These are phyloP conservation scores for Grapholita molesta DNA, from an alignment of 1,140 invertebrate genomes.

Conservation along the genomic window DNA sequence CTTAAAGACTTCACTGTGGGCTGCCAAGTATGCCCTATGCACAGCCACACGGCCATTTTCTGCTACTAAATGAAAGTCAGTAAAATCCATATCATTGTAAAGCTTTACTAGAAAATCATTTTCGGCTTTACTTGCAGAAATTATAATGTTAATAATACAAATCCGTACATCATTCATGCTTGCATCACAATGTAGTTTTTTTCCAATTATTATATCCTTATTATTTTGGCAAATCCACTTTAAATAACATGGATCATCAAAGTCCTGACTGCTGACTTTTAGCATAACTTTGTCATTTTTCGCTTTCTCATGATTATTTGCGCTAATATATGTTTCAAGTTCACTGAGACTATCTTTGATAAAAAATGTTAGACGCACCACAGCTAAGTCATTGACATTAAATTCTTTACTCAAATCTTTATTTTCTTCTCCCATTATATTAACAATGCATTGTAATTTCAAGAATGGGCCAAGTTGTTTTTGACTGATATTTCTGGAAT, in stretches of 20 bases:
- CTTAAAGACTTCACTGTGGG: constrained; percentile 33
- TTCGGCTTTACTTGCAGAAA: neutral
- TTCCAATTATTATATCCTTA: neutral
- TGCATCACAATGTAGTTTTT: neutral
- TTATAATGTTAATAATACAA: neutral
- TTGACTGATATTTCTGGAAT: neutral
- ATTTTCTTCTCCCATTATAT: neutral
- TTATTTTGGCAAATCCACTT: neutral
- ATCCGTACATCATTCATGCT: neutral
- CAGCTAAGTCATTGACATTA: neutral
- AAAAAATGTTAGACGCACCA: neutral
- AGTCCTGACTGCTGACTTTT: neutral
- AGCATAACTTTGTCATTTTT: neutral
- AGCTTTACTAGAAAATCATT: constrained; percentile 19
- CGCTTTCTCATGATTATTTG: neutral
- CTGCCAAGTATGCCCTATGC: constrained; percentile 34
- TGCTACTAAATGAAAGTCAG: constrained; percentile 36
- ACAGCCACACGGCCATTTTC: constrained; percentile 35
- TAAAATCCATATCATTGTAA: constrained; percentile 34
- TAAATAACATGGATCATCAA: neutral
- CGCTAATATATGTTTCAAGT: neutral
- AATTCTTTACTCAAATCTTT: neutral
- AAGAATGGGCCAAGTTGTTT: neutral
- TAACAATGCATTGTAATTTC: neutral
- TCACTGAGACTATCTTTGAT: neutral